Evolutionary conservation across 2,113 vertebrate species (phyloP), one percentile per base, ranked within the genome.

Genomic region (Nestor notabilis): DNA sequence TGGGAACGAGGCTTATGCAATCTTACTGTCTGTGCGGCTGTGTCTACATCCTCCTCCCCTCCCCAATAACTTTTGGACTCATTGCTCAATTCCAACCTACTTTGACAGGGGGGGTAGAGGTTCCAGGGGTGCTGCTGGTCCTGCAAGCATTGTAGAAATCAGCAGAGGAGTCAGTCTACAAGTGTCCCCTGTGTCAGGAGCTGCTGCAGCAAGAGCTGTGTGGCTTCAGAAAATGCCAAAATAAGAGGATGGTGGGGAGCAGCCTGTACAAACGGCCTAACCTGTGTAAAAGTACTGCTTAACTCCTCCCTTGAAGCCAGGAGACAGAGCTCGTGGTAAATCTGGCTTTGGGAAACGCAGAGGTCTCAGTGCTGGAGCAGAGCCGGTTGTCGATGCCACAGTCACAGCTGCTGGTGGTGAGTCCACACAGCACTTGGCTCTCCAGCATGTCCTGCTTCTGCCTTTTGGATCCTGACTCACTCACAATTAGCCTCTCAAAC

Each of bases 21-120:
- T 94, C 74, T 0, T 23, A 0, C 89, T 49, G 96, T 97, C 95
- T 95, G 87, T 95, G 93, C 19, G 65, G 89, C 91, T 96, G 91
- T 96, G 96, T 94, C 95, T 93, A 93, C 96, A 96, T 97, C 94
- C 95, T 97, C 94, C 96, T 95, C 93, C 96, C 91, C 95, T 96
- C 94, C 94, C 94, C 96, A 96, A 89, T 97, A 96, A 96, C 96
- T 96, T 97, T 96, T 96, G 81, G 93, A 96, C 96, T 94, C 81
- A 8, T 97, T 97, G 94, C 96, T 94, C 94, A 97, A 97, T 96
- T 91, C 61, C 84, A 85, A 0, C 55, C 83, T 82, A 49, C 65
- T 94, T 78, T 69, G 65, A 31, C 65, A 39, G 39, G 10, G 55
- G 55, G 91, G 56, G 35, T 29, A 87, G 93, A 85, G 52, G 61